Evolutionary conservation across 2,113 vertebrate genomes (phyloP).

Genomic region (Cheirogaleus medius): DNA sequence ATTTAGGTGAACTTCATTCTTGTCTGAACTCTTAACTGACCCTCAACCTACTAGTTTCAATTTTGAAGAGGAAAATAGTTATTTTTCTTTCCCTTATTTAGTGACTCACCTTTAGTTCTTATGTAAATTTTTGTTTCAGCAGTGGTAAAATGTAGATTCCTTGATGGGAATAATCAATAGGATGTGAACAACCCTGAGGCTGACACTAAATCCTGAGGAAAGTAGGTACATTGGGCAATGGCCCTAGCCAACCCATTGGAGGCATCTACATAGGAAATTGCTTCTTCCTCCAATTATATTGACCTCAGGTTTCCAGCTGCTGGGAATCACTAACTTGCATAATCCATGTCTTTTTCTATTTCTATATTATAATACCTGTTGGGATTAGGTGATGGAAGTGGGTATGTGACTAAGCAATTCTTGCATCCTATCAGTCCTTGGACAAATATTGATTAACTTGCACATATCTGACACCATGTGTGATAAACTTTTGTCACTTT

Average conservation of each 20-base stretch:
- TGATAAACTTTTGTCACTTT: not conserved
- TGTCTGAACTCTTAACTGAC: slow-evolving; percentile 25
- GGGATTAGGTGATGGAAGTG: not conserved
- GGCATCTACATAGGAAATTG: not conserved
- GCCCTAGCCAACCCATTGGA: not conserved
- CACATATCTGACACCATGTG: not conserved
- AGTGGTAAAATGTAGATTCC: not conserved
- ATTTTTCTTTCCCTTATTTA: not conserved
- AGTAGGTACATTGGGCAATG: not conserved
- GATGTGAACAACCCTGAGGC: not conserved
- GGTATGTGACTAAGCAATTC: not conserved
- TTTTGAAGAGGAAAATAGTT: not conserved
- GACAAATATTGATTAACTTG: not conserved
- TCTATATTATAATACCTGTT: not conserved
- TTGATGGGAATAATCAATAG: not conserved
- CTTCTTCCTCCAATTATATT: not conserved
- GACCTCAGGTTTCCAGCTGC: not conserved
- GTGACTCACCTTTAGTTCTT: not conserved
- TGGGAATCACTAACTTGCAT: not conserved
- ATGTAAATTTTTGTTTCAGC: not conserved
- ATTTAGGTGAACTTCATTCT: slow-evolving; percentile 19
- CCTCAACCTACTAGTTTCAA: not conserved
- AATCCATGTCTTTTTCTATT: not conserved
- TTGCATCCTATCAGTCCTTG: not conserved
- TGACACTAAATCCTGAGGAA: not conserved